Evolutionary conservation across 2,113 vertebrate genomes (phyloP).

Genomic region (Phoenicopterus ruber): DNA sequence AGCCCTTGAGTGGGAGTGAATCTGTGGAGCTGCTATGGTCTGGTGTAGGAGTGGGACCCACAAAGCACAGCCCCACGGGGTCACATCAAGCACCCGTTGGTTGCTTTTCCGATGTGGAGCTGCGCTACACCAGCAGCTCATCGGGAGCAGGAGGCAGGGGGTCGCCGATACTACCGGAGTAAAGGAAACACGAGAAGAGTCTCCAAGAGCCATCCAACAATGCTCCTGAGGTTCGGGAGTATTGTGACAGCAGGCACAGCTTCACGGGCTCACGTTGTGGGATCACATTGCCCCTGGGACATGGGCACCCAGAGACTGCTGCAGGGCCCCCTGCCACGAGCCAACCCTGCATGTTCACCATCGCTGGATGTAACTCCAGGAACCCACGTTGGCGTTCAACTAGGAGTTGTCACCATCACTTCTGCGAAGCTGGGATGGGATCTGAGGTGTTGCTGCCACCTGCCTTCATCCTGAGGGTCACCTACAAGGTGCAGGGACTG

Average conservation of each 20-base stretch:
- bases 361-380: not conserved
- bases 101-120: not conserved
- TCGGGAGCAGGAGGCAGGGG: not conserved
- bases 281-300: not conserved
- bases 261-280: accelerated
- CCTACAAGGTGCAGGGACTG: no score
- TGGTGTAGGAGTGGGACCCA: not conserved
- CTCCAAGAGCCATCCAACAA: not conserved
- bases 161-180: not conserved
- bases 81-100: accelerated
- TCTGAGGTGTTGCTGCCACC: not conserved
- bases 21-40: not conserved
- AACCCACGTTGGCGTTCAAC: not conserved
- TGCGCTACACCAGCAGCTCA: not conserved
- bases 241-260: not conserved
- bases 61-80: not conserved
- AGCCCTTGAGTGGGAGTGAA: not conserved
- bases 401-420: not conserved
- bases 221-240: not conserved
- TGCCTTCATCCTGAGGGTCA: not conserved
- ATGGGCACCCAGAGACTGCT: not conserved
- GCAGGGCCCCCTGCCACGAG: not conserved
- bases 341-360: accelerated
- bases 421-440: not conserved
- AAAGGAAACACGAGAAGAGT: not conserved